Conservation (phyloP, 1,140 invertebrate species). For the Drosophila setifemur region DNA sequence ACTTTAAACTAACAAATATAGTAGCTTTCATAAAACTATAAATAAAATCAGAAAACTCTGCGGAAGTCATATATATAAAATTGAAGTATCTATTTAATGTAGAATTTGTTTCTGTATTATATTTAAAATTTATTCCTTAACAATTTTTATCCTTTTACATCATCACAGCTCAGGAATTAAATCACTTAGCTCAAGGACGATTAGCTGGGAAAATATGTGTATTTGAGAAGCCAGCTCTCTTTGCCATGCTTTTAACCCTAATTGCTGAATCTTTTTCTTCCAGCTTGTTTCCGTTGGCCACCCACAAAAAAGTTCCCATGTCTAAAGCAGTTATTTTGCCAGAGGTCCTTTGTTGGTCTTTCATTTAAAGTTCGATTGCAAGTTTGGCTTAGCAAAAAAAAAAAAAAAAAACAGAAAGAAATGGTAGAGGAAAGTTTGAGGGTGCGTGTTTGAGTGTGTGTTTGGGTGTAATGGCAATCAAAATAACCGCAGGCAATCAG, state of each 20-base stretch:
- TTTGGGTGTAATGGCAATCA: slow-evolving; percentile 64
- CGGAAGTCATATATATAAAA: too few species aligned
- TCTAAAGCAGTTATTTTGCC: slow-evolving; percentile 46
- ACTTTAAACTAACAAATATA: too few species aligned
- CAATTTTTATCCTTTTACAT: too few species aligned
- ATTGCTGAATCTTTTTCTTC: slow-evolving; percentile 17
- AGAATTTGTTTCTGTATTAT: too few species aligned
- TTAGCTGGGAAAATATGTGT: slow-evolving; percentile 17
- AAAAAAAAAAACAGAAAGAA: slow-evolving; percentile 18
- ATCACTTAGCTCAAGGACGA: slow-evolving; percentile 10
- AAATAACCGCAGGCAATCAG: slow-evolving; percentile 73
- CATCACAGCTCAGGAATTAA: not conserved
- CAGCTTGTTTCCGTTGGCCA: not conserved
- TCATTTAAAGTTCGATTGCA: slow-evolving; percentile 61
- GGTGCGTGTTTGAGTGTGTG: slow-evolving; percentile 27
- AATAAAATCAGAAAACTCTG: too few species aligned
- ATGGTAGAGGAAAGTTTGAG: slow-evolving; percentile 29
- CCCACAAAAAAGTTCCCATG: slow-evolving; percentile 1
- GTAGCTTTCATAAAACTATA: too few species aligned
- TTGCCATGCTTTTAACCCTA: slow-evolving; percentile 5
- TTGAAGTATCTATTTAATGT: too few species aligned
- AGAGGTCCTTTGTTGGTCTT: slow-evolving; percentile 35
- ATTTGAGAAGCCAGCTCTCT: slow-evolving; percentile 14
- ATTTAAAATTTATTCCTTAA: too few species aligned
- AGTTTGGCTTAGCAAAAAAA: slow-evolving; percentile 16